phyloP scores from a whole-genome alignment of 2,888 invertebrate genomes.

The Ectropis crepuscularia region DNA sequence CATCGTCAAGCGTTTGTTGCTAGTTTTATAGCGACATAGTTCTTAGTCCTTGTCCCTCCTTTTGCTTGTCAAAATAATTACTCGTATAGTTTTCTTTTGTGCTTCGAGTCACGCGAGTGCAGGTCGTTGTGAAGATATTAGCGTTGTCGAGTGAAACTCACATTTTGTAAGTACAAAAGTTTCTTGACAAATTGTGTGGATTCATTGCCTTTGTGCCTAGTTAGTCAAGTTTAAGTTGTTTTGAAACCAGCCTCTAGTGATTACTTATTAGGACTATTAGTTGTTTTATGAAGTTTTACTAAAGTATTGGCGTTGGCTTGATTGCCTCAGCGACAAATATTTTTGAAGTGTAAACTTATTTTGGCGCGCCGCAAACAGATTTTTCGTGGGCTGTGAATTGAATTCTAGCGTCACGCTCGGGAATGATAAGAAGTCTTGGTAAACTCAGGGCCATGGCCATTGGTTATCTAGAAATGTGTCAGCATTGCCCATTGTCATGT shows the following conservation, averaged over 20 bases:
- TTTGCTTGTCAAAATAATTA: slow-evolving; percentile 33
- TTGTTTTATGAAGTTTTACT: no score
- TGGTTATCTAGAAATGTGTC: no score
- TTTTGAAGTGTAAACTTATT: no score
- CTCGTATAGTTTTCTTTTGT: slow-evolving; percentile 9
- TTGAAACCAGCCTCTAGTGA: background rate
- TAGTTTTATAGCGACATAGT: slow-evolving; percentile 6
- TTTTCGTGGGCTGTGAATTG: no score
- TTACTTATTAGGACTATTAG: background rate
- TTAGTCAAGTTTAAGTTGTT: slow-evolving; percentile 6
- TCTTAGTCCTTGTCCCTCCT: background rate
- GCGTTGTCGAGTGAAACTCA: slow-evolving; percentile 10
- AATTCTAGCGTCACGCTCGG: no score
- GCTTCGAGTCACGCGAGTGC: slow-evolving; percentile 19
- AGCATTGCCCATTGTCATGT: no score
- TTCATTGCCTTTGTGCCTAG: slow-evolving; percentile 2
- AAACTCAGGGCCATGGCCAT: no score
- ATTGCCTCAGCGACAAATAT: no score
- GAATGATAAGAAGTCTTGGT: no score
- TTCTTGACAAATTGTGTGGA: slow-evolving; percentile 1
- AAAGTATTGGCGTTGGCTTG: no score
- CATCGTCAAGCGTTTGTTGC: no score
- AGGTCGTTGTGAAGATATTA: slow-evolving; percentile 19
- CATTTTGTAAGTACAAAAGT: slow-evolving; percentile 4
- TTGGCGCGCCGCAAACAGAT: no score